phyloP scores from a whole-genome alignment of 2,113 vertebrate genomes.

The Lichenostomus cassidix region DNA sequence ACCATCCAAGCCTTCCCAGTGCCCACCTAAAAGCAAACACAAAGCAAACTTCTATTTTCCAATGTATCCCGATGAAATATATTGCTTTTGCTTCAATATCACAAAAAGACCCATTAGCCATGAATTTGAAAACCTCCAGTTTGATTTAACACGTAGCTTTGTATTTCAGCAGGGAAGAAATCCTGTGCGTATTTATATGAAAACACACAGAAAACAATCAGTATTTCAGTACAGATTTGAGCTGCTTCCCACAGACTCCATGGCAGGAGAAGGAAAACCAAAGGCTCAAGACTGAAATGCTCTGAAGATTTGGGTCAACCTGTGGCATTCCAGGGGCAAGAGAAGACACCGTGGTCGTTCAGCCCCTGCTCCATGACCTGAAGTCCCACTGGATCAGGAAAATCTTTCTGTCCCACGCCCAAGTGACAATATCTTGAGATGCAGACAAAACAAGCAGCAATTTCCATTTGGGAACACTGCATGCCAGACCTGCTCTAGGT shows the following conservation, averaged over 20 bases:
- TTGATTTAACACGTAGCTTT: not conserved
- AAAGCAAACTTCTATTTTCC: not conserved
- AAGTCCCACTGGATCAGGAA: not conserved
- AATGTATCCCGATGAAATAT: fast-evolving
- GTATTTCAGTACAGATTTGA: not conserved
- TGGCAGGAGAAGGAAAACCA: not conserved
- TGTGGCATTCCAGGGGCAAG: not conserved
- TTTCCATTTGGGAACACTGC: not conserved
- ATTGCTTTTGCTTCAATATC: not conserved
- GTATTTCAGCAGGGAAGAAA: not conserved
- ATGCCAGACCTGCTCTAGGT: not conserved
- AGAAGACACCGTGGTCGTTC: not conserved
- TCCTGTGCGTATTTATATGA: not conserved
- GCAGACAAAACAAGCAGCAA: not conserved
- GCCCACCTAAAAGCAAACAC: not conserved
- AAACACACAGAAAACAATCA: not conserved
- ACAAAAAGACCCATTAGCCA: not conserved
- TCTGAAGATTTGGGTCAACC: not conserved
- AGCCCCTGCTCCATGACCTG: no score
- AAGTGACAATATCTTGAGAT: not conserved
- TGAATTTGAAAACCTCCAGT: not conserved
- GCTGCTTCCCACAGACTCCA: not conserved
- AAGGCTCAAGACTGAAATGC: not conserved
- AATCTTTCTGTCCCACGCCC: not conserved
- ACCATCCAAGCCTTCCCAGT: not conserved